These are phyloP conservation scores for Ctenomys sociabilis DNA, from an alignment of 2,113 vertebrate species.

Conservation along the genomic window DNA sequence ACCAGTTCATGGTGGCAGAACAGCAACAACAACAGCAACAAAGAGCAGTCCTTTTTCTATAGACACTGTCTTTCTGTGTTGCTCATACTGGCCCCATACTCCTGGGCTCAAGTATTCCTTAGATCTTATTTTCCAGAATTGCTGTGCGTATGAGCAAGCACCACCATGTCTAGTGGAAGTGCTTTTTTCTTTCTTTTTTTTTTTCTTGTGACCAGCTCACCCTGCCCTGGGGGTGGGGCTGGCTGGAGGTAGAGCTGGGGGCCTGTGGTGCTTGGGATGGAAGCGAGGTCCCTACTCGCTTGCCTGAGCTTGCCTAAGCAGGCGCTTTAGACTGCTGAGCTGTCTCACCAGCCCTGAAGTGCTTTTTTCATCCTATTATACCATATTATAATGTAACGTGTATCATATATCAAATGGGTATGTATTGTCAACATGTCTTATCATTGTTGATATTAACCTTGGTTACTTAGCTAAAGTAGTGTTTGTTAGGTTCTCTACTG, in stretches of 20 bases:
- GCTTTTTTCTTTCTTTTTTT: no score
- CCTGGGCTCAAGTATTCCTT: neutral
- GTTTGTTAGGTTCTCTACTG: neutral
- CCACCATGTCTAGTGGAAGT: neutral
- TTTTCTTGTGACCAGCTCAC: no score
- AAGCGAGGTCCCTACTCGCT: no score
- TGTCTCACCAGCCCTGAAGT: no score
- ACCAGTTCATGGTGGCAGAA: no score
- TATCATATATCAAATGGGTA: neutral
- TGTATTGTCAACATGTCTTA: neutral
- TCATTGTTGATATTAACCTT: neutral
- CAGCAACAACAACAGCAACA: no score
- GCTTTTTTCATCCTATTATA: neutral
- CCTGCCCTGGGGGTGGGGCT: no score
- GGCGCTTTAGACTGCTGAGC: no score
- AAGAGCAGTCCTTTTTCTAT: neutral
- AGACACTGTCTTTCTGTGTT: neutral
- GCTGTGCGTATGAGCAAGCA: neutral
- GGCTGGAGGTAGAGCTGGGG: no score
- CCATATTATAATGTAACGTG: neutral
- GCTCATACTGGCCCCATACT: neutral
- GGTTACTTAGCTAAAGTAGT: neutral
- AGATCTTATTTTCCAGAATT: neutral
- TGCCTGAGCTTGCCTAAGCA: no score
- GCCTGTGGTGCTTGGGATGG: no score